Evolutionary conservation across 1,140 invertebrate genomes (phyloP).

Genomic region (Solenopsis fugax): DNA sequence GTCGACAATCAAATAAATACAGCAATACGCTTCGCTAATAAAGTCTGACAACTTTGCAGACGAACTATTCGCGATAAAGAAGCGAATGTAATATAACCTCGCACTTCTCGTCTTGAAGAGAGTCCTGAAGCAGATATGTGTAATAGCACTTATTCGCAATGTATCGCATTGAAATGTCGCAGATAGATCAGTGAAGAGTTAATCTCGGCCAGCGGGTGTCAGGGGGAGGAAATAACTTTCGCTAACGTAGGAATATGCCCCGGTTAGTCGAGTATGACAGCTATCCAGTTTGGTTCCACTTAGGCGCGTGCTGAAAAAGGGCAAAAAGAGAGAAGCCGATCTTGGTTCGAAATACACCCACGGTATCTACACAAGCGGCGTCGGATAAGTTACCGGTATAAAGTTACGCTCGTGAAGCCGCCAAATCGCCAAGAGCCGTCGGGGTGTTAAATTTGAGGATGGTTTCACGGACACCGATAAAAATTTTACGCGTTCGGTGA

Average conservation of each 20-base stretch:
- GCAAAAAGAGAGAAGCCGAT: constrained; percentile 41
- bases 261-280: constrained; percentile 29
- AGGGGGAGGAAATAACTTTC: not conserved
- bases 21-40: not conserved
- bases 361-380: constrained; percentile 58
- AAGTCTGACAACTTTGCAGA: not conserved
- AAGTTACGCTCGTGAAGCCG: constrained; percentile 66
- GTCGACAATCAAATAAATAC: not conserved
- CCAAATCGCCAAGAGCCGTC: constrained; percentile 49
- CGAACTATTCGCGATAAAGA: not conserved
- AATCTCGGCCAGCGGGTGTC: not conserved
- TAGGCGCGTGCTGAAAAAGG: constrained; percentile 54
- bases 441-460: constrained; percentile 66
- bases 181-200: not conserved
- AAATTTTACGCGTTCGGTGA: constrained; percentile 66
- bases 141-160: constrained; percentile 1
- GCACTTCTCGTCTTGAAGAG: not conserved
- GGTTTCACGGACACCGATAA: constrained; percentile 62
- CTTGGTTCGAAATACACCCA: constrained; percentile 39
- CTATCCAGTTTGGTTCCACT: constrained; percentile 16
- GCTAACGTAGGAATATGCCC: constrained; percentile 22
- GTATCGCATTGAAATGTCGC: not conserved
- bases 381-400: constrained; percentile 69
- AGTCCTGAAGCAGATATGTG: not conserved
- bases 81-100: not conserved